A percentile compares a stretch with the other conserved stretches of the same genome.
Evolutionary conservation across 2,888 invertebrate genomes (phyloP).

Genomic region (Hydroisotoma schaefferi): DNA sequence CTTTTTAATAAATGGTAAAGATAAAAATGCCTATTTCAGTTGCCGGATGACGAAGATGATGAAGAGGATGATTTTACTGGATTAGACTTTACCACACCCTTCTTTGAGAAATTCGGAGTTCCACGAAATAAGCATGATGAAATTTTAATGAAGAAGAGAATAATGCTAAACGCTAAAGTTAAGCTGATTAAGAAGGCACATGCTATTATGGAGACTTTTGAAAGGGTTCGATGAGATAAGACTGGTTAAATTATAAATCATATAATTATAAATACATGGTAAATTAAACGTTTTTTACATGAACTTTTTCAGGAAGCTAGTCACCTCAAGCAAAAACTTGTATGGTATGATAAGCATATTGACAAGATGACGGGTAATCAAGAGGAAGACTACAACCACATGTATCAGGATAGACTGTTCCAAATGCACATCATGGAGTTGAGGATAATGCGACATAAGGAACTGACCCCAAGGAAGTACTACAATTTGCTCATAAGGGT

Average conservation of each 20-base stretch:
- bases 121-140: constrained; percentile 41
- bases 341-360: constrained; percentile 60
- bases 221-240: constrained; percentile 13
- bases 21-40: not conserved
- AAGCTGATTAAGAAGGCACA: constrained; percentile 40
- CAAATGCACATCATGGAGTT: constrained; percentile 61
- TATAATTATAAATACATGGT: not conserved
- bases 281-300: not conserved
- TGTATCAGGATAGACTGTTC: constrained; percentile 56
- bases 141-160: constrained; percentile 43
- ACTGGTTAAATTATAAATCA: not conserved
- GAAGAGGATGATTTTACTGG: constrained; percentile 33
- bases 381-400: constrained; percentile 58
- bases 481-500: constrained; percentile 37
- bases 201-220: constrained; percentile 27
- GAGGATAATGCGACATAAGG: constrained; percentile 60
- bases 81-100: constrained; percentile 46
- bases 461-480: constrained; percentile 55
- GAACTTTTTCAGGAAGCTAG: constrained; percentile 53
- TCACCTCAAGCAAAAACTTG: constrained; percentile 58
- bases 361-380: constrained; percentile 61
- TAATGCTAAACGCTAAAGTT: constrained; percentile 41
- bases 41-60: constrained; percentile 22
- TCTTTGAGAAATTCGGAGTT: constrained; percentile 42
- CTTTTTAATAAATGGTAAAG: not conserved